Evolutionary conservation across 2,113 vertebrate genomes (phyloP), one percentile per base, ranked within the genome.

Genomic region (Pseudopipra pipra): DNA sequence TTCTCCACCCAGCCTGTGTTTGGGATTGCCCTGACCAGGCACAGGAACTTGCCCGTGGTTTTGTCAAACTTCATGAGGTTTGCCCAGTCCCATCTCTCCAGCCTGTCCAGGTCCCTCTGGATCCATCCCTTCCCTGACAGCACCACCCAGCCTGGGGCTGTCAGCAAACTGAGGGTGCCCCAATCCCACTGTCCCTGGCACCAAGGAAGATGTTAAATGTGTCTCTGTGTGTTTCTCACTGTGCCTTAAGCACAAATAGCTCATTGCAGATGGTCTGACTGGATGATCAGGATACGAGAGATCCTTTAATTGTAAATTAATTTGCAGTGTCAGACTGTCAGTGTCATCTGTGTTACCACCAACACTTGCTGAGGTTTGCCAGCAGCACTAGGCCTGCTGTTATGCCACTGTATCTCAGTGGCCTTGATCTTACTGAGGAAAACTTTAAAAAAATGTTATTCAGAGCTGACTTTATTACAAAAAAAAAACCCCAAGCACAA

Each of bases 301-400:
- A 75, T 61, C 31, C 58, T 95, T 63, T 90, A 93, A 89, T 70
- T 92, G 41, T 74, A 30, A 82, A 85, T 92, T 93, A 93, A 97
- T 96, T 66, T 72, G 24, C 52, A 85, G 30, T 96, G 91, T 93
- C 96, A 92, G 90, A 51, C 80, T 94, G 96, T 96, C 96, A 96
- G 44, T 80, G 79, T 93, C 59, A 41, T 77, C 83, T 77, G 4
- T 87, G 88, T 96, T 90, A 93, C 33, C 77, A 83, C 27, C 70
- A 52, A 22, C 68, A 31, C 71, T 23, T 79, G 12, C 51, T 0
- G 1, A 70, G 41, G 30, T 62, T 77, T 90, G 85, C 85, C 91
- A 78, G 14, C 51, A 90, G 67, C 91, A 23, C 12, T 5, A 37
- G 14, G 18, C 12, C 30, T 75, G 71, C 35, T 85, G 27, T 11